Conservation (phyloP, 2,888 invertebrate species). For the Phalangium opilio region DNA sequence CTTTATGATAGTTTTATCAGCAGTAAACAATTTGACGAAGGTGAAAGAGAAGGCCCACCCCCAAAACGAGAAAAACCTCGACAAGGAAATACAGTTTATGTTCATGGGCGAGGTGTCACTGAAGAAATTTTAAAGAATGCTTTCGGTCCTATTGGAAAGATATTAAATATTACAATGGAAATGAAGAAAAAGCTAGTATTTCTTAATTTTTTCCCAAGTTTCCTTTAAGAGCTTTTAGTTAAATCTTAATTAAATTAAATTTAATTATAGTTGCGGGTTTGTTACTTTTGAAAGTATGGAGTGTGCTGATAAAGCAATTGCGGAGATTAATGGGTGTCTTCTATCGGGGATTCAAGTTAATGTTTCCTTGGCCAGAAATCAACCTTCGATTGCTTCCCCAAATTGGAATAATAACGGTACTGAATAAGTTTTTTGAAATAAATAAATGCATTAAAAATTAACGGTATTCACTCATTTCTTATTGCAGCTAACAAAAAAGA, state of each 20-base stretch:
- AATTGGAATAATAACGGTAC: no score
- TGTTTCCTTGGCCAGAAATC: slow-evolving; percentile 63
- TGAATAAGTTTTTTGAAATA: no score
- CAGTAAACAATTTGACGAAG: slow-evolving; percentile 37
- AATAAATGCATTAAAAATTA: no score
- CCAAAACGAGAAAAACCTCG: slow-evolving; percentile 39
- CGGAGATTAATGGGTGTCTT: slow-evolving; percentile 61
- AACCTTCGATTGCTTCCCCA: slow-evolving; percentile 50
- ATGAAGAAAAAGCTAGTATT: slow-evolving; percentile 51
- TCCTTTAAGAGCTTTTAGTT: no score
- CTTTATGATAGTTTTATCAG: slow-evolving; percentile 63
- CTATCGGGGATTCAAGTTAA: slow-evolving; percentile 56
- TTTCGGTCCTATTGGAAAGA: slow-evolving; percentile 54
- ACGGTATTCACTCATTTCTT: no score
- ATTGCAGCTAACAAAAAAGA: no score
- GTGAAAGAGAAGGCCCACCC: slow-evolving; percentile 12
- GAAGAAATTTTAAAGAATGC: slow-evolving; percentile 62
- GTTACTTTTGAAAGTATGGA: slow-evolving; percentile 82
- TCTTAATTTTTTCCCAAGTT: background rate
- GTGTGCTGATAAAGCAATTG: slow-evolving; percentile 66
- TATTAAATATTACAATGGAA: slow-evolving; percentile 68
- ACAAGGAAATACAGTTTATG: slow-evolving; percentile 66
- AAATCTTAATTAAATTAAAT: slow-evolving; percentile 7
- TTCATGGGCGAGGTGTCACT: slow-evolving; percentile 59
- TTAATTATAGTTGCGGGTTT: slow-evolving; percentile 58